Conservation (phyloP, 2,888 invertebrate species). For the Macropis europaea region DNA sequence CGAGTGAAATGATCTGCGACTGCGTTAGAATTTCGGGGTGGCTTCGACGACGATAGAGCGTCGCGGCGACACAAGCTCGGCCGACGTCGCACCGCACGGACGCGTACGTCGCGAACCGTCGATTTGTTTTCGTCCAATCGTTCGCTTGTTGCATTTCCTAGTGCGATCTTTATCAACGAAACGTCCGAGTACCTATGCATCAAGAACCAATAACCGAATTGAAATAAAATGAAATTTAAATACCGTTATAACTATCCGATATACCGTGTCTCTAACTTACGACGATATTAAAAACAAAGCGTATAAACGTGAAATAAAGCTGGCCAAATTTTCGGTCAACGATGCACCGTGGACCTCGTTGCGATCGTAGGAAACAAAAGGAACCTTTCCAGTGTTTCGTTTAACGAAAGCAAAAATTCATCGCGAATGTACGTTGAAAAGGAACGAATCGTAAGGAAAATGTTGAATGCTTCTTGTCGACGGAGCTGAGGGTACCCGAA, state of each 20-base stretch:
- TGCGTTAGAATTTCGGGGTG: slow-evolving; percentile 36
- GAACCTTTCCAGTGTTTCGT: neutral
- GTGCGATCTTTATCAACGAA: neutral
- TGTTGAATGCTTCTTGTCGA: neutral
- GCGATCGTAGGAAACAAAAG: neutral
- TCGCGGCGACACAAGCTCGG: slow-evolving; percentile 23
- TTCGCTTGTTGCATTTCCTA: slow-evolving; percentile 25
- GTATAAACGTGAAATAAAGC: neutral
- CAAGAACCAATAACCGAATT: neutral
- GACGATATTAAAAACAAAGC: neutral
- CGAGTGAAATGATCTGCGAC: slow-evolving; percentile 27
- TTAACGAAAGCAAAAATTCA: no score
- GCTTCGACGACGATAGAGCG: slow-evolving; percentile 11
- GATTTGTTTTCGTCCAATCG: neutral
- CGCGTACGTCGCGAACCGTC: neutral
- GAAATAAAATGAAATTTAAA: no score
- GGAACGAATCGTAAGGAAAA: neutral
- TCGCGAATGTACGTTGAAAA: no score
- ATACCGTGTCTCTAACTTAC: no score
- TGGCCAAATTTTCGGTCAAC: neutral
- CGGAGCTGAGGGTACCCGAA: neutral
- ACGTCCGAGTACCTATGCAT: neutral
- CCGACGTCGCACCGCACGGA: slow-evolving; percentile 19
- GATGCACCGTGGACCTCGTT: neutral
- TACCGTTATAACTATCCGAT: no score